Evolutionary conservation across 2,888 invertebrate genomes (phyloP), one percentile per base, ranked within the genome.

Genomic region (Dioctria rufipes): DNA sequence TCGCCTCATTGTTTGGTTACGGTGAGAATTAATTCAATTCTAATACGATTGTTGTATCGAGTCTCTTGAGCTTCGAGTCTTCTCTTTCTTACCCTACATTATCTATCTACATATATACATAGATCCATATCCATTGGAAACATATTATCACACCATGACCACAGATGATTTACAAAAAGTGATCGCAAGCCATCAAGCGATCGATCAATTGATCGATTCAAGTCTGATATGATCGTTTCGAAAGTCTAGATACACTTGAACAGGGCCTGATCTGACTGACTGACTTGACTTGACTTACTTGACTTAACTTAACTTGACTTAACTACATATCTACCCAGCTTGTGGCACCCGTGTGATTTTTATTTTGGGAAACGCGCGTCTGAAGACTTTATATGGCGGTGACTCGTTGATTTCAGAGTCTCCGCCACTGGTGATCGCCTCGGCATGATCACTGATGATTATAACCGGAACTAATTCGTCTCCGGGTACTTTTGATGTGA

Each of bases 11-110:
- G 80, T 80, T 80, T 75, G 80, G 80, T 66, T 77, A 73, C 80
- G 80, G 80, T 58, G 80, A 80, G 80, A 80, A 80, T 77, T 82
- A 80, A 82, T 82, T 82, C 80, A 82, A 82, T 80, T 82, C 73
- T 25, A 78, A 79, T 80, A 60, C 77, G 51, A 73, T 65, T 79
- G 46, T 51, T 11, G n/a, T 49, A 60, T 13, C n/a, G 40, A 43
- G 49, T 51, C 77, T n/a, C 54, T 66, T 11, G 60, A 13, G 8
- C 9, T 3, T 8, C 40, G 46, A 25, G 25, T 25, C 25, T 25
- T 25, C 25, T 25, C 25, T 25, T 25, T 25, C 25, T 25, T 25
- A 25, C 25, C 25, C 25, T 25, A 25, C 25, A 0, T 25, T 25
- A 25, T 25, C 25, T 25, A 25, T 25, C 25, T 25, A 25, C 25